Conservation (phyloP, 2,797 vertebrate species). For the Sebastolobus alascanus region DNA sequence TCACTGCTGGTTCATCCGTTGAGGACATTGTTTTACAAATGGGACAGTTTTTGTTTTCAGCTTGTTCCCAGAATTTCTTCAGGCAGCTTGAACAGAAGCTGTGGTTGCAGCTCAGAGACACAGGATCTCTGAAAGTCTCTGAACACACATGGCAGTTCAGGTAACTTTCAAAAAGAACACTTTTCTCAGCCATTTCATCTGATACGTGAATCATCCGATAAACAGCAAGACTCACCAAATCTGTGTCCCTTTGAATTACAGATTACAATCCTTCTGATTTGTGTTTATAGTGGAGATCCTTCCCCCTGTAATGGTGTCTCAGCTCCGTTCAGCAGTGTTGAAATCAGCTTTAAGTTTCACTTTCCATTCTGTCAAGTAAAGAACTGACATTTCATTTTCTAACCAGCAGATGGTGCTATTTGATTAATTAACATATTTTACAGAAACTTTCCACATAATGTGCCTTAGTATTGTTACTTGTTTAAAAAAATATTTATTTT, state of each 20-base stretch:
- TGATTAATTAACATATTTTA: not conserved
- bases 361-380: not conserved
- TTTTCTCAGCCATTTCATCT: not conserved
- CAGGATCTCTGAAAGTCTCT: slow-evolving; percentile 3
- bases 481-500: not conserved
- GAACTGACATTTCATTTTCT: not conserved
- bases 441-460: not conserved
- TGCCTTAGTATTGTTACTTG: not conserved
- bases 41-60: not conserved
- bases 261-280: not conserved
- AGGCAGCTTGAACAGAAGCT: too few relatives aligned
- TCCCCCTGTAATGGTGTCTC: not conserved
- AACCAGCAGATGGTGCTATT: not conserved
- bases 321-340: not conserved
- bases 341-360: not conserved
- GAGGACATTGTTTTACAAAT: too few relatives aligned
- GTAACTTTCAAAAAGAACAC: not conserved
- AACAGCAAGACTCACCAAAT: not conserved
- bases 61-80: too few relatives aligned
- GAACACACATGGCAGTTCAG: slow-evolving; percentile 5
- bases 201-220: not conserved
- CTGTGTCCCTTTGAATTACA: not conserved
- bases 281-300: not conserved
- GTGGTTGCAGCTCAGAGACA: not conserved
- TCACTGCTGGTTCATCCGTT: too few relatives aligned